phyloP scores from a whole-genome alignment of 1,140 invertebrate species.

The Zaprionus nigranus region DNA sequence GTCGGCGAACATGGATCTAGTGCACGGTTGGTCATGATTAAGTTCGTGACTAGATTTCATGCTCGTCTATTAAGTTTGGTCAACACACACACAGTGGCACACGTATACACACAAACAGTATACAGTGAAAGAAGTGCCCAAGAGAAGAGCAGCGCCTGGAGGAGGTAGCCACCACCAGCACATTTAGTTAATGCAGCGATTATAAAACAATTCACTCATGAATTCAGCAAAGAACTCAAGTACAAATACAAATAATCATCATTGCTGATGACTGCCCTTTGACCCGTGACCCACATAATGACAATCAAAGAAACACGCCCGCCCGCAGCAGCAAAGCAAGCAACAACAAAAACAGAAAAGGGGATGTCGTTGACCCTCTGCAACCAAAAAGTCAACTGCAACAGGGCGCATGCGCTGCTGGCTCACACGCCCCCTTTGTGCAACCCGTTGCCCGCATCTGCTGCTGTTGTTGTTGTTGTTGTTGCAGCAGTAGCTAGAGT shows the following conservation, averaged over 20 bases:
- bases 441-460: constrained; percentile 56
- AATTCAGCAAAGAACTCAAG: constrained; percentile 10
- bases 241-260: constrained; percentile 16
- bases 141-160: constrained; percentile 40
- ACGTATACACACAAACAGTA: constrained; percentile 8
- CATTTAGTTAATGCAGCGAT: constrained; percentile 19
- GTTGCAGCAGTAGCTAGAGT: constrained; percentile 32
- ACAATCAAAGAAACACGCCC: constrained; percentile 38
- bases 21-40: constrained; percentile 85
- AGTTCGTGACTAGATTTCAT: constrained; percentile 85
- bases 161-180: constrained; percentile 15
- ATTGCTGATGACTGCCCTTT: constrained; percentile 44
- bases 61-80: constrained; percentile 85
- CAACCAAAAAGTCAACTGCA: constrained; percentile 34
- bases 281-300: constrained; percentile 78
- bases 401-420: constrained; percentile 31
- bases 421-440: constrained; percentile 50
- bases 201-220: constrained; percentile 21
- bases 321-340: constrained; percentile 57
- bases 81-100: constrained; percentile 59
- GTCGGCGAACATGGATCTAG: constrained; percentile 85
- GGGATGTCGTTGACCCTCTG: constrained; percentile 66
- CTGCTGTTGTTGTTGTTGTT: constrained; percentile 18
- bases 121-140: constrained; percentile 8
- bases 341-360: constrained; percentile 5